These are phyloP conservation scores for Bufo bufo DNA, from an alignment of 2,113 vertebrate species.

Conservation along the genomic window DNA sequence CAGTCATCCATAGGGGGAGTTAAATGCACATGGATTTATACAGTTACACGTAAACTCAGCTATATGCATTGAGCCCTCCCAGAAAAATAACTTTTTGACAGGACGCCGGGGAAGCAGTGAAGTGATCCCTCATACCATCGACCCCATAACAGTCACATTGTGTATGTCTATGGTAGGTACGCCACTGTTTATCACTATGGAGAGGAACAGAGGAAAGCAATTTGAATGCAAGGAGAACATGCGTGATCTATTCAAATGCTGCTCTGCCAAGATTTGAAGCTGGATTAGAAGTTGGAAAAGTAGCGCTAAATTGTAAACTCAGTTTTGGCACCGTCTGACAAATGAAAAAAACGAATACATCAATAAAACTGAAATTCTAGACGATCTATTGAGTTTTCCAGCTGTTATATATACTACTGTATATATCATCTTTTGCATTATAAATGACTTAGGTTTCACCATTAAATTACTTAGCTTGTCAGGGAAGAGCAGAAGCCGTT, in stretches of 20 bases:
- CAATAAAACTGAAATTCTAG: neutral
- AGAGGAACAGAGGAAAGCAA: no score
- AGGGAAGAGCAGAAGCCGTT: neutral
- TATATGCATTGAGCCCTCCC: no score
- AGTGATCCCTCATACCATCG: no score
- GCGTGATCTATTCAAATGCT: neutral
- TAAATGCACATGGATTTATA: no score
- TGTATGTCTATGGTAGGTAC: no score
- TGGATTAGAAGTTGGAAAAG: neutral
- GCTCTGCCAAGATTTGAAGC: neutral
- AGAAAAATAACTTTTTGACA: no score
- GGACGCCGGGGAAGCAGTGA: no score
- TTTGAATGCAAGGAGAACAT: no score
- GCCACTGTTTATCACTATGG: no score
- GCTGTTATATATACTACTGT: neutral
- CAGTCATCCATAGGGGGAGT: no score
- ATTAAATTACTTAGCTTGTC: neutral
- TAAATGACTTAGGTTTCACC: neutral
- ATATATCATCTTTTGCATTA: neutral
- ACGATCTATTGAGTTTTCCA: neutral
- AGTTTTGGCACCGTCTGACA: neutral
- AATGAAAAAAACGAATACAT: neutral
- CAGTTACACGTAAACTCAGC: no score
- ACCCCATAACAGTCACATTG: no score
- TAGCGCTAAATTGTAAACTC: neutral